These are phyloP conservation scores for Drosophila lacteicornis DNA, from an alignment of 1,140 invertebrate genomes.

Conservation along the genomic window DNA sequence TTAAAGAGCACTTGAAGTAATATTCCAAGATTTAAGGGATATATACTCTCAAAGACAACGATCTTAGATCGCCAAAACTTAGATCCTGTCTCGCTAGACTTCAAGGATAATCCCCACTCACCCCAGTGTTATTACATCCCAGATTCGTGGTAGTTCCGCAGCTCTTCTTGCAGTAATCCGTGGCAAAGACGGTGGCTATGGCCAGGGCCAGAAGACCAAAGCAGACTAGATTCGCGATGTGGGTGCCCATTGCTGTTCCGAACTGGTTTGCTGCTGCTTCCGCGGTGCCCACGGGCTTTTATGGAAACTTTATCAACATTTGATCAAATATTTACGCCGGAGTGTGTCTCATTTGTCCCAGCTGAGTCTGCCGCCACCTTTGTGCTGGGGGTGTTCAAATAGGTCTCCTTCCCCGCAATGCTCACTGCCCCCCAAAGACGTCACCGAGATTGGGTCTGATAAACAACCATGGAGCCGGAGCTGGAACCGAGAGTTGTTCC, in stretches of 20 bases:
- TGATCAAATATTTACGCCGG: slow-evolving; percentile 69
- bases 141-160: slow-evolving; percentile 52
- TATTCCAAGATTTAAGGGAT: no score
- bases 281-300: slow-evolving; percentile 29
- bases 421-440: slow-evolving; percentile 12
- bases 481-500: slow-evolving; percentile 1
- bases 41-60: no score
- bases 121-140: slow-evolving; percentile 69
- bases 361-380: slow-evolving; percentile 10
- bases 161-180: slow-evolving; percentile 61
- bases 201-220: slow-evolving; percentile 16
- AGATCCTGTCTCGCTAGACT: no score
- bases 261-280: slow-evolving; percentile 37
- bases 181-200: slow-evolving; percentile 33
- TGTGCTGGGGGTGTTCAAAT: slow-evolving; percentile 18
- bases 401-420: background rate
- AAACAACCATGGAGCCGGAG: slow-evolving; percentile 16
- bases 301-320: slow-evolving; percentile 59
- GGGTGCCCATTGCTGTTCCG: slow-evolving; percentile 47
- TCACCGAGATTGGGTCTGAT: slow-evolving; percentile 17
- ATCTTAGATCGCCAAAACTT: no score
- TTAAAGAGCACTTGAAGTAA: no score
- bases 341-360: slow-evolving; percentile 38
- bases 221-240: slow-evolving; percentile 17
- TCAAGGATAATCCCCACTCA: slow-evolving; percentile 26